A percentile compares a stretch with the other conserved stretches of the same genome.
phyloP scores from a whole-genome alignment of 2,797 vertebrate species.

The Melanotaenia maccullochi region DNA sequence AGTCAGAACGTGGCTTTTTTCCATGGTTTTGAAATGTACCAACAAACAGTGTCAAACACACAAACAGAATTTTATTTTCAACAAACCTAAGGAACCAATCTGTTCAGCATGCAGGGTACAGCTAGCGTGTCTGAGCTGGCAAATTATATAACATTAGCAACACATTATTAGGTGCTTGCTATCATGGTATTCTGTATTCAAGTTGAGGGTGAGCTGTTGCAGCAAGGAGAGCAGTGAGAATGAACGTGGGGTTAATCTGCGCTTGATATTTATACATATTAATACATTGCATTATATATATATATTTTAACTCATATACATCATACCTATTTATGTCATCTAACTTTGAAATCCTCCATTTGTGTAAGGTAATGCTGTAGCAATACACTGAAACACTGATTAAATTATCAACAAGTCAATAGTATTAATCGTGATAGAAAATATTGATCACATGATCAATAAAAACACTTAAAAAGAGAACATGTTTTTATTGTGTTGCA shows the following conservation, averaged over 20 bases:
- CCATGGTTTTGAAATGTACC: background rate
- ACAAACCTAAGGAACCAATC: conserved; percentile 2
- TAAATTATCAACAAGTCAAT: background rate
- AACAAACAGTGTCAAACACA: background rate
- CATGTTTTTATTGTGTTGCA: background rate
- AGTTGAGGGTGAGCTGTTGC: background rate
- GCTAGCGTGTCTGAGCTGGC: background rate
- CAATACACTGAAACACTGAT: background rate
- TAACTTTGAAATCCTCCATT: background rate
- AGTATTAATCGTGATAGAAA: background rate
- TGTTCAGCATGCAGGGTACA: background rate
- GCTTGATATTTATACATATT: background rate
- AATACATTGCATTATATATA: no score
- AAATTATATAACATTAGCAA: background rate
- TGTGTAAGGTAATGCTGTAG: background rate
- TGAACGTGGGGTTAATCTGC: background rate
- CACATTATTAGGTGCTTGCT: background rate
- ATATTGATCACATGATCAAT: background rate
- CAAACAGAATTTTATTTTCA: background rate
- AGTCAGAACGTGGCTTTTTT: background rate
- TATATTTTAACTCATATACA: background rate
- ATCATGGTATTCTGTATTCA: no score
- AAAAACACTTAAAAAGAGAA: background rate
- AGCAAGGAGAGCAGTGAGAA: background rate
- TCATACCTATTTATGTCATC: background rate